Conservation (phyloP, 2,797 vertebrate species). For the Pipistrellus nathusii region DNA sequence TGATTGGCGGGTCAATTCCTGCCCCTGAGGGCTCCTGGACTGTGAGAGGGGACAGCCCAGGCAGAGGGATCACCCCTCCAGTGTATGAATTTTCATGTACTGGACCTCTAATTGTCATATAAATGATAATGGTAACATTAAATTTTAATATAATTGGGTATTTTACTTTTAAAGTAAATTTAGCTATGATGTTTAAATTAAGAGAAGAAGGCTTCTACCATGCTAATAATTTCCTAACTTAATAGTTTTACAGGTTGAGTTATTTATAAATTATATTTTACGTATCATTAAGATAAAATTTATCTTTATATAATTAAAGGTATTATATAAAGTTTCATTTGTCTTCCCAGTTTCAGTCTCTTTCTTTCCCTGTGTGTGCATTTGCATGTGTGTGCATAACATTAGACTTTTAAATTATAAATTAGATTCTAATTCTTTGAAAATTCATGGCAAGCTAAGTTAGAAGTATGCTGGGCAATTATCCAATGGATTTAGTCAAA, state of each 20-base stretch:
- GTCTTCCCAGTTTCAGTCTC: neutral
- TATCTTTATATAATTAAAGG: neutral
- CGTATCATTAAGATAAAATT: neutral
- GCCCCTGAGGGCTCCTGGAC: too few relatives aligned
- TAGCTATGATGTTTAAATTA: conserved; percentile 13
- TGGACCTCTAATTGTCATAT: neutral
- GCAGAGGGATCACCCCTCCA: too few relatives aligned
- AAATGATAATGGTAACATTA: neutral
- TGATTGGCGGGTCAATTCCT: too few relatives aligned
- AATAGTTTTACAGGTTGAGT: neutral
- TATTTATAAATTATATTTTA: conserved; percentile 14
- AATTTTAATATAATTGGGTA: neutral
- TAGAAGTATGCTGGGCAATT: neutral
- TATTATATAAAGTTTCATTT: neutral
- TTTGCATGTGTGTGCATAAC: neutral
- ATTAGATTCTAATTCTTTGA: neutral
- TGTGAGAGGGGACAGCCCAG: too few relatives aligned
- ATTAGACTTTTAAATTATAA: conserved; percentile 13
- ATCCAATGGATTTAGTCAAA: conserved; percentile 53
- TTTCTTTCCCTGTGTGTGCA: neutral
- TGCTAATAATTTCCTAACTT: conserved; percentile 39
- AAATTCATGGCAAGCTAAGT: neutral
- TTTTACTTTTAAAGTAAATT: neutral
- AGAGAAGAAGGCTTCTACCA: neutral
- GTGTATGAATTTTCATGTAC: too few relatives aligned